Base-by-base conservation (phyloP, 2,113 vertebrate species). In the Callipepla squamata region DNA sequence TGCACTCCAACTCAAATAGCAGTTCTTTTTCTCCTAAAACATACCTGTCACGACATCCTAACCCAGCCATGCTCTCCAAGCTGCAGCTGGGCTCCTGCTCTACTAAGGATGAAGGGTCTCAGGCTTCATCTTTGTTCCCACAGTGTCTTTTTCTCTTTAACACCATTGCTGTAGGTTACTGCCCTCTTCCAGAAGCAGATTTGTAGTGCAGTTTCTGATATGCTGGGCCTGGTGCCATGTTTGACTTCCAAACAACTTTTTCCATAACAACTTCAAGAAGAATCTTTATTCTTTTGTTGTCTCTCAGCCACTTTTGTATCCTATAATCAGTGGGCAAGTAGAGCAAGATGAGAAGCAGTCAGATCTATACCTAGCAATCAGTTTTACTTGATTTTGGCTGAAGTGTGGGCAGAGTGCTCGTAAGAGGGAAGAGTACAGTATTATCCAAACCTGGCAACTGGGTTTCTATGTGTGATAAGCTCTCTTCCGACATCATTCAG, bases 81-180 rank as follows among this genome's bases (percentile, higher is more conserved):
- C 15, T 53, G 34, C 28, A 22, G 20, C 30, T 79, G 68, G 23
- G 72, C 36, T 65, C 20, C 16, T 65, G 32, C 38, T 61, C 1
- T 22, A 18, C 23, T 32, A 59, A 21, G 3, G 50, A 28, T 55
- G 12, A 63, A 77, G 28, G 6, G 4, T 67, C 38, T 36, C 7
- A 28, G 34, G 18, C 20, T 48, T 72, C 16, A 28, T n/a, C 55
- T 75, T 47, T 42, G 4, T 5, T 81, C 47, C n/a, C 68, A 6
- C 9, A 22, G 3, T 34, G 4, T 3, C 1, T 26, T 19, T 72
- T 22, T n/a, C 13, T 2, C 2, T 10, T 55, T 57, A 15, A 17
- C 18, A 38, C 11, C 0, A 0, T 21, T 76, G 8, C 13, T 8
- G 0, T 45, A 3, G 13, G 11, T 85, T 75, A 40, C 5, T 21